phyloP scores from a whole-genome alignment of 1,140 invertebrate species.

The Drosophila cardini region DNA sequence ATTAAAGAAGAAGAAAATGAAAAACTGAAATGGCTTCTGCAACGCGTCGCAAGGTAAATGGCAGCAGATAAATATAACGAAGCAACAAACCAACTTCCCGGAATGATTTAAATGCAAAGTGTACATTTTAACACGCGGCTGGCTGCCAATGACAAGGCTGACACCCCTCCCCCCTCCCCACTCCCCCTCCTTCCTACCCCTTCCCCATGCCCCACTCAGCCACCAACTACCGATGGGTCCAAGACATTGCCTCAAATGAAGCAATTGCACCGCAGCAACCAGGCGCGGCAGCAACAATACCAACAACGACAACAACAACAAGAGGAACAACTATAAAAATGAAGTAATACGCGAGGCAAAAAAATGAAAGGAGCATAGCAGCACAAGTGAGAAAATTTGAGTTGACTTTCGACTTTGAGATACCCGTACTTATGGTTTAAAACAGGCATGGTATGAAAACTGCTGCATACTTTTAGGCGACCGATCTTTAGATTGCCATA shows the following conservation, averaged over 20 bases:
- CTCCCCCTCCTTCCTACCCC: too few relatives aligned
- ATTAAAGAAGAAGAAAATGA: too few relatives aligned
- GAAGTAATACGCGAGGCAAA: slow-evolving; percentile 59
- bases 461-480: too few relatives aligned
- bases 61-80: slow-evolving; percentile 80
- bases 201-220: slow-evolving; percentile 17
- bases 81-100: slow-evolving; percentile 64
- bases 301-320: slow-evolving; percentile 39
- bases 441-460: too few relatives aligned
- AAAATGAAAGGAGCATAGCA: not conserved
- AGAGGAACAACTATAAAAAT: slow-evolving; percentile 54
- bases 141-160: slow-evolving; percentile 47
- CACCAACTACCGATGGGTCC: slow-evolving; percentile 8
- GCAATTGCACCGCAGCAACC: slow-evolving; percentile 73
- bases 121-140: slow-evolving; percentile 79
- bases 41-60: slow-evolving; percentile 48
- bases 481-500: too few relatives aligned
- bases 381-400: too few relatives aligned
- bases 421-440: too few relatives aligned
- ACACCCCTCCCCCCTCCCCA: not conserved
- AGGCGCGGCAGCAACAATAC: slow-evolving; percentile 53
- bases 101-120: slow-evolving; percentile 83
- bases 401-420: too few relatives aligned
- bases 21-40: slow-evolving; percentile 22
- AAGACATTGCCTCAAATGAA: slow-evolving; percentile 79